Base-by-base conservation (phyloP, 2,797 vertebrate genomes). In the Tapera naevia region DNA sequence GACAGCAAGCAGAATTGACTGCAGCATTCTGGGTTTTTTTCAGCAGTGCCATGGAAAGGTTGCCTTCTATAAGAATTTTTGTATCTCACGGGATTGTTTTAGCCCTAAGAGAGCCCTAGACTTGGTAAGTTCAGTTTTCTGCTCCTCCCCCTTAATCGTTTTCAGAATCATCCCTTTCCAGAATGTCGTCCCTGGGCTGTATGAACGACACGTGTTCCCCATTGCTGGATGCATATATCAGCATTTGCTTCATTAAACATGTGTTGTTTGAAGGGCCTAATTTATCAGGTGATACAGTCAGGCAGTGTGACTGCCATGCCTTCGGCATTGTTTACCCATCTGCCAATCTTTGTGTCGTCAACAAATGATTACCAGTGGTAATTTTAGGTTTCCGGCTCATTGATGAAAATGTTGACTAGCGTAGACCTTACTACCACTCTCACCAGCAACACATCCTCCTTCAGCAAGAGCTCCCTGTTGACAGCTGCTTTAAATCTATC, bases 291-390 rank as follows among this genome's bases (percentile, higher is more conserved):
- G 67, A 80, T 94, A 50, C 10, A 54, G 64, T 58, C 56, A 88
- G 66, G 56, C 80, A 60, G 58, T 24, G 41, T 72, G 54, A 94
- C 65, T 84, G 54, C 58, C 37, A 37, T 81, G 54, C 54, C 75
- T 94, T 88, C 3, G 2, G 64, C 56, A 35, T 41, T 91, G 50
- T 95, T 93, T 94, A 92, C 61, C 46, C 80, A 84, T 84, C 73
- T 93, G 82, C 73, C 96, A 93, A 50, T 86, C 67, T 95, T 86
- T 80, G 80, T 93, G 83, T 93, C 94, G 82, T 90, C 91, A 95
- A 92, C 87, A 95, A 88, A 93, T 61, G 50, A 92, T 86, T 93
- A 93, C 23, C 41, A 43, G 70, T 1, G 13, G 60, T 62, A 86
- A 91, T 85, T 86, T 79, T 67, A 92, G 90, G 71, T 70, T 95